Conservation (phyloP, 1,140 invertebrate species). For the Coenobita brevimanus region DNA sequence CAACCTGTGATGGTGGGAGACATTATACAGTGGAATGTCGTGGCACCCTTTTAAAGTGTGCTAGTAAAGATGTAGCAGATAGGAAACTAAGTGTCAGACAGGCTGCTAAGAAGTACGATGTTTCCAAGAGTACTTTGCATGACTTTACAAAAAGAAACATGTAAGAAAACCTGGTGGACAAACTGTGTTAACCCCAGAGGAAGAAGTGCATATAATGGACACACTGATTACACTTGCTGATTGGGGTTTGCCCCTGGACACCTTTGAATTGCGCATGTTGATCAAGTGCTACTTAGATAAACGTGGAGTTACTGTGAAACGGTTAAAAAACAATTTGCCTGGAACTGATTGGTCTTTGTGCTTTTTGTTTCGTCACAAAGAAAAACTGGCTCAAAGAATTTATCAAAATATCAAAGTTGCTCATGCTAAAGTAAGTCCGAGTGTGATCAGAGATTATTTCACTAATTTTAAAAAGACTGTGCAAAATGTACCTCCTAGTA, state of each 20-base stretch:
- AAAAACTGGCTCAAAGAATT: background rate
- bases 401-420: background rate
- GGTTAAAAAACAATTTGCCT: too few species aligned
- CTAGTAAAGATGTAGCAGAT: too few species aligned
- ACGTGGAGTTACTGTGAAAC: background rate
- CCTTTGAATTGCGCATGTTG: too few species aligned
- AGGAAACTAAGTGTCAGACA: background rate
- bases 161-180: background rate
- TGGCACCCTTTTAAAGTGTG: too few species aligned
- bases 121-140: background rate
- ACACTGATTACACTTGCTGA: background rate
- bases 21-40: too few species aligned
- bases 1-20: too few species aligned
- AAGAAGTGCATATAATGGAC: background rate
- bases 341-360: background rate
- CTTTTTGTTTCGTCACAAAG: background rate
- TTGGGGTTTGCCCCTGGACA: background rate
- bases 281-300: too few species aligned
- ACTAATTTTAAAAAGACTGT: background rate
- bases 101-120: background rate
- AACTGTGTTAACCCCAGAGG: background rate
- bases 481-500: too few species aligned
- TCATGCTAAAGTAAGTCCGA: background rate
- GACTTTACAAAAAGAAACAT: constrained; percentile 6
- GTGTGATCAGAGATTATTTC: background rate